Percentiles rank a stretch among this genome's conserved stretches.
Evolutionary conservation across 2,113 vertebrate species (phyloP).

Genomic region (Bolborhynchus lineola): DNA sequence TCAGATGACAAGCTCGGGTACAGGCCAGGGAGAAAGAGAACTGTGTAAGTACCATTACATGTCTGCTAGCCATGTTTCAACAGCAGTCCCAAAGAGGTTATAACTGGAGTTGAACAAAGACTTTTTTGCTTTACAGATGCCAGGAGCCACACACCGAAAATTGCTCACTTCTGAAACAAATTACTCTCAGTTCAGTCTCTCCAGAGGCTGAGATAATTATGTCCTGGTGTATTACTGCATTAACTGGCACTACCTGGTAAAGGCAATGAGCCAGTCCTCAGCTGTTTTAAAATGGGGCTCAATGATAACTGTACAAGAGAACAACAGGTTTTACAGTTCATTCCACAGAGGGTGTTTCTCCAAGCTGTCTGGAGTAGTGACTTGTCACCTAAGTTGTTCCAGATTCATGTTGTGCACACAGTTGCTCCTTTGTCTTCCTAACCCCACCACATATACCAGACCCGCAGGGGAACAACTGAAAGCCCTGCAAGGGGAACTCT

Average conservation of each 20-base stretch:
- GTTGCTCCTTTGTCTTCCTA: conserved; percentile 7
- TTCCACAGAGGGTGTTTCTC: neutral
- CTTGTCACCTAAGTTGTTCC: conserved; percentile 22
- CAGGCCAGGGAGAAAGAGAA: neutral
- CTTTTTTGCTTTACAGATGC: conserved; percentile 26
- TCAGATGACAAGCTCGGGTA: neutral
- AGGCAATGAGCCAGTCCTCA: neutral
- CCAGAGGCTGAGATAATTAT: neutral
- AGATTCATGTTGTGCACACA: neutral
- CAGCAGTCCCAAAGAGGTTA: neutral
- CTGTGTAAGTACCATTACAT: rapidly evolving
- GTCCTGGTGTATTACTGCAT: neutral
- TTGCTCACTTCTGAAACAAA: conserved; percentile 21
- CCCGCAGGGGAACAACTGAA: neutral
- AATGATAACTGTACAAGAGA: rapidly evolving
- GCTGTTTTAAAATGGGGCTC: neutral
- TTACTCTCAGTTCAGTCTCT: neutral
- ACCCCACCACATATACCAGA: neutral
- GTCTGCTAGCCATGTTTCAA: neutral
- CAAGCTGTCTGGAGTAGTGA: neutral
- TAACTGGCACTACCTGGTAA: neutral
- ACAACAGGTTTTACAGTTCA: neutral
- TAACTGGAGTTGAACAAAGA: neutral
- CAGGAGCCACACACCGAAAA: conserved; percentile 31
- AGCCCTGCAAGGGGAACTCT: neutral